phyloP scores from a whole-genome alignment of 2,113 vertebrate species.

The Macheiramphus alcinus region DNA sequence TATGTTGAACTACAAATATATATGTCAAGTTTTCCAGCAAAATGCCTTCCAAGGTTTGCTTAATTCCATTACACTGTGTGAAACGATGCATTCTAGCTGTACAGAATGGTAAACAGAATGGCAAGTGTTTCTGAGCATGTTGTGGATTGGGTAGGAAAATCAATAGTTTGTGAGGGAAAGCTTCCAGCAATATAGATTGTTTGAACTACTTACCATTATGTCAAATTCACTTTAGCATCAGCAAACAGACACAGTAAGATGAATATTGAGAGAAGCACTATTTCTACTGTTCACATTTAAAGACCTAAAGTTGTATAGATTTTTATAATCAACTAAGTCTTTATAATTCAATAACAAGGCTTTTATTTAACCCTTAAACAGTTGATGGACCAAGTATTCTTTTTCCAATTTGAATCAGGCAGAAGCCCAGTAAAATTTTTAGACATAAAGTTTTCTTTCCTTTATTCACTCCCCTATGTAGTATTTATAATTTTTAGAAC shows the following conservation, averaged over 20 bases:
- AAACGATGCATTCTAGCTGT: constrained; percentile 27
- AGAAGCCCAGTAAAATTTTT: background rate
- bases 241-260: constrained; percentile 59
- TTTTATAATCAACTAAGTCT: constrained; percentile 66
- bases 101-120: constrained; percentile 48
- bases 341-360: constrained; percentile 46
- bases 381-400: background rate
- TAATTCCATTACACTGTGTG: constrained; percentile 47
- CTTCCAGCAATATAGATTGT: constrained; percentile 55
- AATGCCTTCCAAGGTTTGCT: constrained; percentile 46
- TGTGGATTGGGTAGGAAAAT: constrained; percentile 54
- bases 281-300: constrained; percentile 56
- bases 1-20: constrained; percentile 25
- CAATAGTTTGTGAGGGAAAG: constrained; percentile 60
- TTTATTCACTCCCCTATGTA: background rate
- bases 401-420: background rate
- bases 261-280: constrained; percentile 52
- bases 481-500: background rate
- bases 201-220: constrained; percentile 56
- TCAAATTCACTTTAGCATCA: constrained; percentile 63
- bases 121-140: constrained; percentile 19
- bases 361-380: constrained; percentile 54
- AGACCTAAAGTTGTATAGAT: constrained; percentile 53
- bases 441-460: background rate
- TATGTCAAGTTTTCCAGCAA: constrained; percentile 35